Base-by-base conservation (phyloP, 2,888 invertebrate species). In the Latheticus oryzae region DNA sequence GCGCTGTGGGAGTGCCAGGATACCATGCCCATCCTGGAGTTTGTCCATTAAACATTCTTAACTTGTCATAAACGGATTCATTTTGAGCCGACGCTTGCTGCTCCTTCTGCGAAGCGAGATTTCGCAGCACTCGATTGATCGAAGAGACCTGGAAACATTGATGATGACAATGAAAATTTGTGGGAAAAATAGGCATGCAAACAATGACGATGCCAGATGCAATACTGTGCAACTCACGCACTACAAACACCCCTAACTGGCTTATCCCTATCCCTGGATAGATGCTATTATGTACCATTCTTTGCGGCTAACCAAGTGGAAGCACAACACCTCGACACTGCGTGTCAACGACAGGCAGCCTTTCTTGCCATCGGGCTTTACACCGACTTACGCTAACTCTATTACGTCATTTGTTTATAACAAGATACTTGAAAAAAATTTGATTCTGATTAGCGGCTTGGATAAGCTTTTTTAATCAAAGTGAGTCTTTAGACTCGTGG, bases 91-190 rank as follows among this genome's bases (percentile, higher is more conserved):
- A 86, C 32, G 89, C 88, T 70, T 93, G 93, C 79, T 94, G 94
- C 81, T 96, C 97, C 80, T 97, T 98, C 80, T 96, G 95, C 42
- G 95, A 93, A 15, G 97, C 95, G 72, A 98, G 84, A 82, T 97
- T 98, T 63, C 98, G 84, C 56, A 98, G 85, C 60, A 98, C 98
- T 70, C 98, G 90, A 84, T 98, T 98, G 80, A 98, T 98, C 74
- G 96, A 97, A 62, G 97, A 97, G 65, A 97, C 96, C 96, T 97
- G 85, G 21, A 82, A 79, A 4, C 7, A 23, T 12, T 8, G 13
- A 3, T n/a, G n/a, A n/a, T n/a, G n/a, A n/a, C n/a, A n/a, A n/a
- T n/a, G n/a, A n/a, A n/a, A n/a, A n/a, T 52, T 56, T 58, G 75
- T 76, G 77, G 76, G 77, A 77, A 78, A 74, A 69, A 69, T 62